Evolutionary conservation across 1,140 invertebrate genomes (phyloP).

Genomic region (Epicauta chinensis): DNA sequence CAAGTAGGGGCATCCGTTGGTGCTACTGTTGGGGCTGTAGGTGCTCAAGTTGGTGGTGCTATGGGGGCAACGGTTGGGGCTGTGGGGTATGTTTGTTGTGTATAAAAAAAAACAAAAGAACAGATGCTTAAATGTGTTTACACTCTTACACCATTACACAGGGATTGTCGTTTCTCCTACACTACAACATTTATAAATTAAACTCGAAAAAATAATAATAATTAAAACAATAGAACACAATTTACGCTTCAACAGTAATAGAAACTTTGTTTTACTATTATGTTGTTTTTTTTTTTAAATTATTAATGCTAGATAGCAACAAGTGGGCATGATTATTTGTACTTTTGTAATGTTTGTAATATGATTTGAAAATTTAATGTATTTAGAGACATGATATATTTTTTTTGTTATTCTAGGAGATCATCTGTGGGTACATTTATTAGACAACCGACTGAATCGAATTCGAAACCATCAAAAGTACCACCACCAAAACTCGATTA

Average conservation of each 20-base stretch:
- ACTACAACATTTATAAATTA: no score
- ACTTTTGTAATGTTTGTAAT: no score
- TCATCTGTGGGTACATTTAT: slow-evolving; percentile 76
- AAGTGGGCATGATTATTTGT: no score
- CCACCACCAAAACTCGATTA: slow-evolving; percentile 73
- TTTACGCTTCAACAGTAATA: neutral
- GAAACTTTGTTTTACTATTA: neutral
- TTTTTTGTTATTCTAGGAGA: slow-evolving; percentile 49
- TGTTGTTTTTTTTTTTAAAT: neutral
- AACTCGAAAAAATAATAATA: no score
- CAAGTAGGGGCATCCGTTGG: slow-evolving; percentile 37
- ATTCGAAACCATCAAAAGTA: slow-evolving; percentile 49
- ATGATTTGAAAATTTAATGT: neutral
- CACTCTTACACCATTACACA: neutral
- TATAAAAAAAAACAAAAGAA: neutral
- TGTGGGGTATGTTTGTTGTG: slow-evolving; percentile 39
- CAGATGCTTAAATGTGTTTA: neutral
- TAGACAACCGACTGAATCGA: slow-evolving; percentile 53
- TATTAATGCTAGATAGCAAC: neutral
- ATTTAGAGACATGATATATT: neutral
- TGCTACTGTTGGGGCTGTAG: slow-evolving; percentile 32
- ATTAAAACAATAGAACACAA: neutral
- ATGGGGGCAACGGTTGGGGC: slow-evolving; percentile 35
- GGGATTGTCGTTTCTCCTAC: no score
- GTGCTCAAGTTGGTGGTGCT: slow-evolving; percentile 37